Evolutionary conservation across 2,888 invertebrate species (phyloP).

Genomic region (Thecocarcelia acutangulata): DNA sequence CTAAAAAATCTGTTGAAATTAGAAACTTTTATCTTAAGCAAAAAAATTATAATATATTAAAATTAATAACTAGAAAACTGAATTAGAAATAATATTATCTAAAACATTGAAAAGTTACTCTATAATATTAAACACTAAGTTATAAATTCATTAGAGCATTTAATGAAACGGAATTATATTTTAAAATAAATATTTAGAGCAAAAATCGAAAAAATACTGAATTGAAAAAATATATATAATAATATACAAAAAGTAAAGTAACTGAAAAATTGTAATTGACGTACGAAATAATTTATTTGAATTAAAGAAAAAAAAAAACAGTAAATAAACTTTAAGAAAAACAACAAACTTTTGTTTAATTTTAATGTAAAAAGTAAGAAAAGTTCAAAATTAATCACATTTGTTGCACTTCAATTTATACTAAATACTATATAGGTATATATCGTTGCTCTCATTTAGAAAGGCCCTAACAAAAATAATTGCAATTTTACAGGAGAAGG

Average conservation of each 20-base stretch:
- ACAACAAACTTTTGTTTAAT: constrained; percentile 5
- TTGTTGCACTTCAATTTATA: too few relatives aligned
- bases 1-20: constrained; percentile 4
- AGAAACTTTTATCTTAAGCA: constrained; percentile 25
- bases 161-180: constrained; percentile 65
- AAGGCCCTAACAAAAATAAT: too few relatives aligned
- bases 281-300: constrained; percentile 51
- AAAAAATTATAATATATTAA: constrained; percentile 19
- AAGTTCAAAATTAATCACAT: background rate
- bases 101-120: constrained; percentile 27
- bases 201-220: constrained; percentile 16
- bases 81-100: constrained; percentile 33
- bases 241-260: constrained; percentile 30
- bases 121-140: constrained; percentile 53
- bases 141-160: constrained; percentile 65
- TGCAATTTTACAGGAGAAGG: too few relatives aligned
- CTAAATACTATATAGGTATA: too few relatives aligned
- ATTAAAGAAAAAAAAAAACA: background rate
- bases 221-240: too few relatives aligned
- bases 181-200: constrained; percentile 46
- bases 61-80: constrained; percentile 35
- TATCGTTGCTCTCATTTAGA: too few relatives aligned
- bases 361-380: background rate
- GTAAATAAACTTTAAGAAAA: constrained; percentile 24
- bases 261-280: constrained; percentile 46